These are phyloP conservation scores for Zootoca vivipara DNA, from an alignment of 2,113 vertebrate genomes.

Conservation along the genomic window DNA sequence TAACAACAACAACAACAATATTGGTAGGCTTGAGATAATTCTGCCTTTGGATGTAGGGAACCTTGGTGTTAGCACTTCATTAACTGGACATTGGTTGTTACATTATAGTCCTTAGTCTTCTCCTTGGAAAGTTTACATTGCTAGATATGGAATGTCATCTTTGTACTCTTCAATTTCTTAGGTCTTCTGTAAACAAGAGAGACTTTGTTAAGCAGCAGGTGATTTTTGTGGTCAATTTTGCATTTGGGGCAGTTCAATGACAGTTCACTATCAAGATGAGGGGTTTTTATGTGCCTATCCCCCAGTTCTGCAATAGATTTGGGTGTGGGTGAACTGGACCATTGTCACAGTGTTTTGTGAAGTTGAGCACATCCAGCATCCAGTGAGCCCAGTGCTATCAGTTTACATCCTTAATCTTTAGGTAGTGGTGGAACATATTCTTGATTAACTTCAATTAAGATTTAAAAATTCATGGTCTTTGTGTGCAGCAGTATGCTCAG, in stretches of 20 bases:
- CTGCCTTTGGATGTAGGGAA: background rate
- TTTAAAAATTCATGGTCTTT: background rate
- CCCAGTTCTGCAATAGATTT: background rate
- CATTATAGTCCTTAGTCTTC: background rate
- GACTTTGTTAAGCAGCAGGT: background rate
- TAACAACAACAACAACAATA: too few relatives aligned
- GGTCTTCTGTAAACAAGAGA: background rate
- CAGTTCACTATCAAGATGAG: background rate
- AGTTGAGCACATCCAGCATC: background rate
- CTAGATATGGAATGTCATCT: background rate
- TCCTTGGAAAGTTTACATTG: background rate
- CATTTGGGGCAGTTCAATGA: background rate
- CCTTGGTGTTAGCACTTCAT: background rate
- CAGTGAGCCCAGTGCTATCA: background rate
- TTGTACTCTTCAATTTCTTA: background rate
- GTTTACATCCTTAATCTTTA: background rate
- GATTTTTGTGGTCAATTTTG: background rate
- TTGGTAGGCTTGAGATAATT: background rate
- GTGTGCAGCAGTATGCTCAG: background rate
- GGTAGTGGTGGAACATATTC: background rate
- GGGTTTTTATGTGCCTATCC: background rate
- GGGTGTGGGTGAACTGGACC: background rate
- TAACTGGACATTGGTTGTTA: background rate
- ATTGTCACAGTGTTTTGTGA: background rate
- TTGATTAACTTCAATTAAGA: background rate